Conservation (phyloP, 2,797 vertebrate genomes). For the Phoebastria nigripes region DNA sequence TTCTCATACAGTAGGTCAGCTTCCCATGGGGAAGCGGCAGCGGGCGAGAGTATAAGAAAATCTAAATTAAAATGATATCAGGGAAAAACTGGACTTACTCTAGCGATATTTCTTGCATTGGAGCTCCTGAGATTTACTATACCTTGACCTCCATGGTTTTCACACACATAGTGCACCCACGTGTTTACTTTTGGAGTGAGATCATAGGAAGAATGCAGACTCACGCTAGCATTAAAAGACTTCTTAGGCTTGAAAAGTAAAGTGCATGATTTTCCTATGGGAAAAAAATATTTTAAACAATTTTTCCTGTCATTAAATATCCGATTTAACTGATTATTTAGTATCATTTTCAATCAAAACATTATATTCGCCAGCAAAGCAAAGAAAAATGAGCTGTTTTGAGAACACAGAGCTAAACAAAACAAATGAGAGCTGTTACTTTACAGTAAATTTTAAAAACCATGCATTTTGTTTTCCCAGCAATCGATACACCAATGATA, state of each 20-base stretch:
- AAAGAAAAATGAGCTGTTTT: constrained; percentile 58
- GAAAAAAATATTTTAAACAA: constrained; percentile 45
- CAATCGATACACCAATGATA: constrained; percentile 47
- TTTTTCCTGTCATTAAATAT: constrained; percentile 49
- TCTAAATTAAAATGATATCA: not conserved
- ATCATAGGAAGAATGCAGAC: not conserved
- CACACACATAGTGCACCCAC: not conserved
- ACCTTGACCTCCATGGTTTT: not conserved
- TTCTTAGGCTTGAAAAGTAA: not conserved
- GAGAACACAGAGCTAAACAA: constrained; percentile 45
- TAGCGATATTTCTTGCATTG: not conserved
- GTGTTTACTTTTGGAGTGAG: not conserved
- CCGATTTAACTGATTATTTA: constrained; percentile 51
- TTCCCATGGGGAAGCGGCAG: not conserved
- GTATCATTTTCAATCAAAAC: constrained; percentile 66
- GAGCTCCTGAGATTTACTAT: not conserved
- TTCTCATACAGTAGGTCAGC: not conserved
- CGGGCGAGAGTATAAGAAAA: not conserved
- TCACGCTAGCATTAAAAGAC: not conserved
- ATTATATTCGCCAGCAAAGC: constrained; percentile 3
- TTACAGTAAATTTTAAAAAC: constrained; percentile 27
- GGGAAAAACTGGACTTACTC: not conserved
- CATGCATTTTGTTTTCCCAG: constrained; percentile 45
- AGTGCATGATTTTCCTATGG: constrained; percentile 47
- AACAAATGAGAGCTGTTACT: constrained; percentile 41